Percentiles rank a stretch among this genome's conserved stretches.
Conservation (phyloP, 2,888 invertebrate genomes). For the Sisyra nigra region DNA sequence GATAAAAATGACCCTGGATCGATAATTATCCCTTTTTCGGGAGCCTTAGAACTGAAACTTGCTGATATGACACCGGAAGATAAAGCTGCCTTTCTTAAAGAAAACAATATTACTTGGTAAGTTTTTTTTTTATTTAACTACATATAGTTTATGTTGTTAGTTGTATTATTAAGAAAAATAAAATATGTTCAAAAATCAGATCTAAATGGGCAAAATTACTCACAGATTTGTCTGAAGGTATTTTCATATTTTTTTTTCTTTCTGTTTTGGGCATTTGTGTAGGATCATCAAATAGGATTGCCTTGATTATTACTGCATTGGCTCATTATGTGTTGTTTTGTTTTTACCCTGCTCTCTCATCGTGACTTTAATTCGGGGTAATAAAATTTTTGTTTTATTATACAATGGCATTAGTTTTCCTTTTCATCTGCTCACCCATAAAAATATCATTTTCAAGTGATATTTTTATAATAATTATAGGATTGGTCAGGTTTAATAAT, state of each 20-base stretch:
- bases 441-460: too few relatives aligned
- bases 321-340: constrained; percentile 3
- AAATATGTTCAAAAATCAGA: too few relatives aligned
- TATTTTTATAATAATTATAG: too few relatives aligned
- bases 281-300: too few relatives aligned
- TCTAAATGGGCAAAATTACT: too few relatives aligned
- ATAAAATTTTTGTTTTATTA: constrained; percentile 11
- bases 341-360: constrained; percentile 1
- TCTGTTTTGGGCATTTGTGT: too few relatives aligned
- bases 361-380: constrained; percentile 4
- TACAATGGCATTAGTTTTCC: constrained; percentile 16
- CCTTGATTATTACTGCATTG: too few relatives aligned
- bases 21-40: constrained; percentile 90
- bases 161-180: too few relatives aligned
- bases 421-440: constrained; percentile 7
- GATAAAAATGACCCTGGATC: constrained; percentile 93
- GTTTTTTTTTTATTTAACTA: constrained; percentile 8
- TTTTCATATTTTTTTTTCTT: too few relatives aligned
- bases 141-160: too few relatives aligned
- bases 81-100: constrained; percentile 63
- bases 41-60: constrained; percentile 73
- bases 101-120: constrained; percentile 66
- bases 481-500: too few relatives aligned
- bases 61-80: constrained; percentile 68
- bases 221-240: too few relatives aligned